Percentiles rank a stretch among this genome's conserved stretches.
These are phyloP conservation scores for Darevskia mixta DNA, from an alignment of 2,797 vertebrate genomes.

Conservation along the genomic window DNA sequence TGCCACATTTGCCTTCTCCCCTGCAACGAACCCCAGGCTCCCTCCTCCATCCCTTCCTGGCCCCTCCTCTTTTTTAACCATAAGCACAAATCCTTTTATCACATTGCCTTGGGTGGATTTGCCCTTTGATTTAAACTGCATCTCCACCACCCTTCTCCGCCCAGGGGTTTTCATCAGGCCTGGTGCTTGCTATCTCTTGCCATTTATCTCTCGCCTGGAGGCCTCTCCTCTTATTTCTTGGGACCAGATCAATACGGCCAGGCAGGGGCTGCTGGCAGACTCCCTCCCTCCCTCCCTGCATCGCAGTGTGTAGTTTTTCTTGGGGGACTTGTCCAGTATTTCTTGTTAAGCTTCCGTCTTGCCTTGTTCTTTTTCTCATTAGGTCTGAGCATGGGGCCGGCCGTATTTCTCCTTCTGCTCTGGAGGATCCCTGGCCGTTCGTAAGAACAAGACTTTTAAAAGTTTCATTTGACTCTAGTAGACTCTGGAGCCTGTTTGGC, in stretches of 20 bases:
- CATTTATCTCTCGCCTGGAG: conserved; percentile 70
- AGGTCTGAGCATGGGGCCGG: conserved; percentile 68
- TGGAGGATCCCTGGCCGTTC: conserved; percentile 71
- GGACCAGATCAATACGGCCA: conserved; percentile 63
- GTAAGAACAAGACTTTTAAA: conserved; percentile 48
- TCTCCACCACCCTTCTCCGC: conserved; percentile 9
- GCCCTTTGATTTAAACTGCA: conserved; percentile 78
- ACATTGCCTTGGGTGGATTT: conserved; percentile 56
- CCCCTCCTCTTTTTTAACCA: conserved; percentile 60
- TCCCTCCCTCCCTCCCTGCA: not conserved
- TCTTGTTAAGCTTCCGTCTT: conserved; percentile 80
- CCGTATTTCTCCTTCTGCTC: conserved; percentile 77
- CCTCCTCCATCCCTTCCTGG: not conserved
- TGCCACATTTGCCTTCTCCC: not conserved
- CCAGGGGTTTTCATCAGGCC: conserved; percentile 69
- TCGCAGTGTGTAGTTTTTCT: conserved; percentile 68
- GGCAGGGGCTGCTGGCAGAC: conserved; percentile 55
- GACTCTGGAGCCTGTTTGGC: conserved; percentile 13
- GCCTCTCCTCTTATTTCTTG: conserved; percentile 57
- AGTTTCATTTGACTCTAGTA: conserved; percentile 27
- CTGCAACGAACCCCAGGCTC: not conserved
- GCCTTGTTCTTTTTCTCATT: conserved; percentile 77
- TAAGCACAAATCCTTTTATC: conserved; percentile 76
- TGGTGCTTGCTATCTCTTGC: conserved; percentile 67
- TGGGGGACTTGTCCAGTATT: conserved; percentile 75